These are phyloP conservation scores for Alouatta palliata DNA, from an alignment of 2,113 vertebrate species.

Conservation along the genomic window DNA sequence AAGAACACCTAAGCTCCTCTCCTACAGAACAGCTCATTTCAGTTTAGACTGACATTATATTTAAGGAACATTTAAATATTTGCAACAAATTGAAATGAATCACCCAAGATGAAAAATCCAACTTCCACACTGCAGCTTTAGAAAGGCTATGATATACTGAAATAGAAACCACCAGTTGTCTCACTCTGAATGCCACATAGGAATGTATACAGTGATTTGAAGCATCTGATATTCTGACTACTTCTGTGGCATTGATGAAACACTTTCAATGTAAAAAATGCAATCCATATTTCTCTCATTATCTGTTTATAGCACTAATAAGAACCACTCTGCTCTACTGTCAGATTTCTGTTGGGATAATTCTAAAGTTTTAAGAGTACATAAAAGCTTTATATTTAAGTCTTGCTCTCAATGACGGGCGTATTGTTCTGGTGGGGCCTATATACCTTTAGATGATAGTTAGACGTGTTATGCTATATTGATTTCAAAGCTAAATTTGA, in stretches of 20 bases:
- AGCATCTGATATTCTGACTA: neutral
- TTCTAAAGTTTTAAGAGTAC: slow-evolving; percentile 35
- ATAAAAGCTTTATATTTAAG: slow-evolving; percentile 56
- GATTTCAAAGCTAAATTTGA: neutral
- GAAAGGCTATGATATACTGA: neutral
- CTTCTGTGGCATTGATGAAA: slow-evolving; percentile 44
- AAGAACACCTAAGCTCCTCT: neutral
- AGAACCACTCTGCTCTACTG: slow-evolving; percentile 38
- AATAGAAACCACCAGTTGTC: neutral
- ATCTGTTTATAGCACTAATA: slow-evolving; percentile 52
- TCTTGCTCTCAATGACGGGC: slow-evolving; percentile 27
- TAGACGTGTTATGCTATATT: neutral
- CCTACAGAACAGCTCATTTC: neutral
- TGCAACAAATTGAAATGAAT: neutral
- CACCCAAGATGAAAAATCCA: neutral
- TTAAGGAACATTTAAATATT: neutral
- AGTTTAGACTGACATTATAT: neutral
- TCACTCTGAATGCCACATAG: neutral
- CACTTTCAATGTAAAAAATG: slow-evolving; percentile 24
- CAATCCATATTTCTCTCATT: slow-evolving; percentile 32
- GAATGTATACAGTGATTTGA: neutral
- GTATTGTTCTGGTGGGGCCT: neutral
- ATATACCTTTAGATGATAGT: neutral
- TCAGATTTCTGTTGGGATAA: slow-evolving; percentile 35
- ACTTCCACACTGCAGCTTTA: neutral